phyloP scores from a whole-genome alignment of 2,888 invertebrate genomes.

The Adelognathus sp. region DNA sequence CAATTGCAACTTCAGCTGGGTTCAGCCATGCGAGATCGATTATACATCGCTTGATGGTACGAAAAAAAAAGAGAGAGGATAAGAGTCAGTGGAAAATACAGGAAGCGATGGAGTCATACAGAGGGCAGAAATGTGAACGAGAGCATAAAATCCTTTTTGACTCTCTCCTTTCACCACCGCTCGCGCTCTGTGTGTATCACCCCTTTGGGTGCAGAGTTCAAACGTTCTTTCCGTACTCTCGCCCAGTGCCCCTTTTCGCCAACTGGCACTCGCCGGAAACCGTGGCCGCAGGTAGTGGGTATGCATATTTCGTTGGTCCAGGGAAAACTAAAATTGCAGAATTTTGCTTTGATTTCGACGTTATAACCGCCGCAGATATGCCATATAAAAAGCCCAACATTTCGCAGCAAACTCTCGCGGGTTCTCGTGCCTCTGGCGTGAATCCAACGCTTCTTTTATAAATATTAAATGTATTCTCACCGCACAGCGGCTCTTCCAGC shows the following conservation, averaged over 20 bases:
- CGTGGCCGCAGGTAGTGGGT: slow-evolving; percentile 24
- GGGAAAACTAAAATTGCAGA: slow-evolving; percentile 42
- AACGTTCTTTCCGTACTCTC: slow-evolving; percentile 27
- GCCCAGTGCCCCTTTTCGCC: neutral
- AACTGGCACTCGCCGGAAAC: slow-evolving; percentile 20
- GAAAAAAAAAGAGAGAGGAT: neutral
- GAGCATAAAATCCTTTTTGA: slow-evolving; percentile 56
- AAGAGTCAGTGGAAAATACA: slow-evolving; percentile 22
- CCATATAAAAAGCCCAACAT: neutral
- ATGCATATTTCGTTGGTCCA: slow-evolving; percentile 46
- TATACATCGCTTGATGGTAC: neutral
- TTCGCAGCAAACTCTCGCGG: neutral
- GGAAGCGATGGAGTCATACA: slow-evolving; percentile 1
- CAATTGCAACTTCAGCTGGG: slow-evolving; percentile 28
- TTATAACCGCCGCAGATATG: neutral
- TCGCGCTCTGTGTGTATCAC: slow-evolving; percentile 41
- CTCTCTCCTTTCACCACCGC: slow-evolving; percentile 43
- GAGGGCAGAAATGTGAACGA: slow-evolving; percentile 43
- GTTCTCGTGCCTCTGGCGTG: slow-evolving; percentile 17
- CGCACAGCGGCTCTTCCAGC: neutral
- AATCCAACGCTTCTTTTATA: slow-evolving; percentile 48
- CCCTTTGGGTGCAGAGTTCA: slow-evolving; percentile 48
- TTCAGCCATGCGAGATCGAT: slow-evolving; percentile 10
- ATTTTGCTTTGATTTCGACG: slow-evolving; percentile 52
- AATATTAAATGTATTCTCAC: slow-evolving; percentile 50